phyloP scores from a whole-genome alignment of 2,888 invertebrate genomes.

The Cephalotes varians region DNA sequence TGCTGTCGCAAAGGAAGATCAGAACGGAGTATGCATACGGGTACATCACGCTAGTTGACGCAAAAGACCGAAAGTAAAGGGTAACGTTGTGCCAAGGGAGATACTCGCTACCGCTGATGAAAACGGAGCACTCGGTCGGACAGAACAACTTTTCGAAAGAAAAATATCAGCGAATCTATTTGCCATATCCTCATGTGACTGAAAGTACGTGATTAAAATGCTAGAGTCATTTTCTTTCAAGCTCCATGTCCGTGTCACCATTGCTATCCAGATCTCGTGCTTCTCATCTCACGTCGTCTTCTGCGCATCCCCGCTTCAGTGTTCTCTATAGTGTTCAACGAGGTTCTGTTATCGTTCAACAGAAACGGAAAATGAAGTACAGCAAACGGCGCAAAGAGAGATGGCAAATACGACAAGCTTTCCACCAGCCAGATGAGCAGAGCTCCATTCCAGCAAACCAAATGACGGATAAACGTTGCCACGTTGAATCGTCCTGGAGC shows the following conservation, averaged over 20 bases:
- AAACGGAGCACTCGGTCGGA: slow-evolving; percentile 72
- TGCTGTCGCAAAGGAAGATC: slow-evolving; percentile 45
- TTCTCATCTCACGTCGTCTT: slow-evolving; percentile 33
- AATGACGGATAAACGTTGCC: slow-evolving; percentile 77
- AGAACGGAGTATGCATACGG: slow-evolving; percentile 44
- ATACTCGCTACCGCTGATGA: slow-evolving; percentile 71
- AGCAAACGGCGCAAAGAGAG: slow-evolving; percentile 80
- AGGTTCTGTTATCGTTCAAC: slow-evolving; percentile 70
- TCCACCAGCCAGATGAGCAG: slow-evolving; percentile 73
- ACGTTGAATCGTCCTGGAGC: slow-evolving; percentile 65
- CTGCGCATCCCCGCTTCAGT: slow-evolving; percentile 18
- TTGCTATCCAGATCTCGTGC: slow-evolving; percentile 37
- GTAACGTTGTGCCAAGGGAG: slow-evolving; percentile 25
- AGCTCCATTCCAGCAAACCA: slow-evolving; percentile 71
- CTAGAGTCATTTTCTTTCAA: slow-evolving; percentile 82
- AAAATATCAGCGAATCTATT: slow-evolving; percentile 83
- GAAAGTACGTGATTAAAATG: slow-evolving; percentile 83
- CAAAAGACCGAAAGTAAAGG: slow-evolving; percentile 45
- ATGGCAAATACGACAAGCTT: slow-evolving; percentile 84
- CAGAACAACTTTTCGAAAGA: slow-evolving; percentile 68
- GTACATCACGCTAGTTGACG: slow-evolving; percentile 44
- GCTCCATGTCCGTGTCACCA: slow-evolving; percentile 54
- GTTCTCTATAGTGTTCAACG: slow-evolving; percentile 39
- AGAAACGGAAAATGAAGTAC: slow-evolving; percentile 77
- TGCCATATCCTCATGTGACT: slow-evolving; percentile 76